Evolutionary conservation across 2,797 vertebrate species (phyloP), one percentile per base, ranked within the genome.

Genomic region (Florisuga fusca): DNA sequence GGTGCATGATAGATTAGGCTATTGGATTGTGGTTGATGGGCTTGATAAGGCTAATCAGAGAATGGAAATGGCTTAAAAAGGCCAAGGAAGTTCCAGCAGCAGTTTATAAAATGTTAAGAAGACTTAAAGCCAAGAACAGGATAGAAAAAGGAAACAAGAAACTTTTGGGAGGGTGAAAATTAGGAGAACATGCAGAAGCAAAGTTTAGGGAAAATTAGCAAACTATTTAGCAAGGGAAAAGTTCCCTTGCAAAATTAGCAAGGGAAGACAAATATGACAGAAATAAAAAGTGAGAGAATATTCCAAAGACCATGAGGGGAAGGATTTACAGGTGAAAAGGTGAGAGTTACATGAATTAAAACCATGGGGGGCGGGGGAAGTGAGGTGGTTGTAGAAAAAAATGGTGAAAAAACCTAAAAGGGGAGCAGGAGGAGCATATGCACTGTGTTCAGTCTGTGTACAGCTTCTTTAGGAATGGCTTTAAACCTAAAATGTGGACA

Each of bases 401-500:
- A 19, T 13, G 17, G 10, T 11, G 26, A 18, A n/a, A 45, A 50
- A 79, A 11, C 11, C 11, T 38, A 38, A 41, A 41, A 41, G 38
- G 13, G 20, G 22, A 74, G 31, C 15, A 59, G 38, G 27, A 63
- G 17, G 16, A 59, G 1, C 18, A 45, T 38, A 59, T 5, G 15
- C 7, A 10, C 14, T 57, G 18, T n/a, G 4, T 4, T 0, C 16
- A 20, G 17, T 48, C 38, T 84, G 11, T 2, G 0, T 34, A 23
- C 26, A 46, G 9, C 68, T 31, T 64, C 11, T 76, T 78, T 21
- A 74, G 53, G 71, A 81, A 78, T 69, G 20, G 2, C 4, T 79
- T 76, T 62, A 71, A 93, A 69, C 20, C 7, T 74, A 53, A 55
- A 82, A 76, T 10, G 4, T 38, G 12, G 38, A 48, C 20, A 55